phyloP scores from a whole-genome alignment of 2,888 invertebrate genomes.

The Achlya flavicornis region DNA sequence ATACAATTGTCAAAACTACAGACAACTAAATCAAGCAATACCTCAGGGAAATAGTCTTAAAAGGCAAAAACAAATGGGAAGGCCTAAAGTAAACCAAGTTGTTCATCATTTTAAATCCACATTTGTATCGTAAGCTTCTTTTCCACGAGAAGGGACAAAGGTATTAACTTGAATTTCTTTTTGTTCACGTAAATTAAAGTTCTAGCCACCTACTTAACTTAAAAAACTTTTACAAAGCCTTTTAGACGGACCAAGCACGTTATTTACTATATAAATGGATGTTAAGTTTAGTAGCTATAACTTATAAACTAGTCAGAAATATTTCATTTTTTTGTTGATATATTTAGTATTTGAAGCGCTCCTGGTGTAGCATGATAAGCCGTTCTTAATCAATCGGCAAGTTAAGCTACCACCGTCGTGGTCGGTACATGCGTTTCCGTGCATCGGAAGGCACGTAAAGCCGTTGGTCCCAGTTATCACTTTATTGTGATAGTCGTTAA shows the following conservation, averaged over 20 bases:
- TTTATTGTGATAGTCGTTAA: no score
- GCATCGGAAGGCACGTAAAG: no score
- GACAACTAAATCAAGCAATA: not conserved
- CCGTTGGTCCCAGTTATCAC: no score
- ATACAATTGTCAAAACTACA: not conserved
- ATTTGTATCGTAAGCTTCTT: constrained; percentile 5
- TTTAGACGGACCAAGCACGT: not conserved
- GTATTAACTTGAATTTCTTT: constrained; percentile 2
- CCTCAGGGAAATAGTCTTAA: not conserved
- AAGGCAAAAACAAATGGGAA: not conserved
- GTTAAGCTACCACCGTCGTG: no score
- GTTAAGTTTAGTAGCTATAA: not conserved
- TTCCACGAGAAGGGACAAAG: constrained; percentile 1
- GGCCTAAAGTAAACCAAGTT: not conserved
- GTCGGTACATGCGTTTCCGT: no score
- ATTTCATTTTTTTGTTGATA: not conserved
- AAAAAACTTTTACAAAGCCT: constrained; percentile 2
- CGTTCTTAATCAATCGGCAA: no score
- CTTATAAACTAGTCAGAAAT: not conserved
- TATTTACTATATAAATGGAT: constrained; percentile 1
- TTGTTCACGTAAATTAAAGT: not conserved
- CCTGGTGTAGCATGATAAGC: no score
- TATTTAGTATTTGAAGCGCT: not conserved
- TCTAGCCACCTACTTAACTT: constrained; percentile 1
- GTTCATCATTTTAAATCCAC: not conserved